phyloP scores from a whole-genome alignment of 1,140 invertebrate genomes.

The Neuroterus valhalla region DNA sequence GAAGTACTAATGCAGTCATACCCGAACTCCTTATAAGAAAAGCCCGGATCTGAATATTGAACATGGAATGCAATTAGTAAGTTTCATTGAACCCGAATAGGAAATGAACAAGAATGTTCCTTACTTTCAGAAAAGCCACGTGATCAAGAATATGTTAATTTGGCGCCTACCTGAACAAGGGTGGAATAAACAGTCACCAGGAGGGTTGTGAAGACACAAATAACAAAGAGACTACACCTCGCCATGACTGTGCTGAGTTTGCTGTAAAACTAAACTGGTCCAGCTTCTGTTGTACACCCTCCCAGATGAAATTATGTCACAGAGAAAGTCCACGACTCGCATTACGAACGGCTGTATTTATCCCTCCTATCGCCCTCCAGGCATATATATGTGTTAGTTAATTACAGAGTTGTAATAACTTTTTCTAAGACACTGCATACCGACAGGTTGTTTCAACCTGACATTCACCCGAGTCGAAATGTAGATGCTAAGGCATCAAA shows the following conservation, averaged over 20 bases:
- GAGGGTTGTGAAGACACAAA: constrained; percentile 45
- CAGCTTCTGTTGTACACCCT: constrained; percentile 56
- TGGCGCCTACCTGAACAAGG: too few species aligned
- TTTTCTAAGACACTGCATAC: constrained; percentile 3
- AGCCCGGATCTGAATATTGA: too few species aligned
- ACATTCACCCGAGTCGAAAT: too few species aligned
- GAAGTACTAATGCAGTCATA: too few species aligned
- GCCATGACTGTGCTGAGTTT: constrained; percentile 66
- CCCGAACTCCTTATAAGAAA: too few species aligned
- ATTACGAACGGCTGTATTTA: constrained; percentile 42
- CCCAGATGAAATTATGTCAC: constrained; percentile 70
- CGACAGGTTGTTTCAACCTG: constrained; percentile 11
- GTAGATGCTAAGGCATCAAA: too few species aligned
- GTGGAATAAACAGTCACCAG: constrained; percentile 37
- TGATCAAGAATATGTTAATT: too few species aligned
- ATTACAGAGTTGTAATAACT: constrained; percentile 48
- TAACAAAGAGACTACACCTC: constrained; percentile 44
- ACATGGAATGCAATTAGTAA: too few species aligned
- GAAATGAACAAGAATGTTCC: too few species aligned
- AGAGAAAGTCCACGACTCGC: constrained; percentile 65
- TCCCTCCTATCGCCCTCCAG: constrained; percentile 52
- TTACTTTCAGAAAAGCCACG: too few species aligned
- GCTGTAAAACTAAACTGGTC: constrained; percentile 68
- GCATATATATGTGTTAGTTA: constrained; percentile 51
- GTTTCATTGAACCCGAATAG: too few species aligned